A percentile compares a stretch with the other conserved stretches of the same genome.
Evolutionary conservation across 2,797 vertebrate genomes (phyloP).

Genomic region (Trematomus bernacchii): DNA sequence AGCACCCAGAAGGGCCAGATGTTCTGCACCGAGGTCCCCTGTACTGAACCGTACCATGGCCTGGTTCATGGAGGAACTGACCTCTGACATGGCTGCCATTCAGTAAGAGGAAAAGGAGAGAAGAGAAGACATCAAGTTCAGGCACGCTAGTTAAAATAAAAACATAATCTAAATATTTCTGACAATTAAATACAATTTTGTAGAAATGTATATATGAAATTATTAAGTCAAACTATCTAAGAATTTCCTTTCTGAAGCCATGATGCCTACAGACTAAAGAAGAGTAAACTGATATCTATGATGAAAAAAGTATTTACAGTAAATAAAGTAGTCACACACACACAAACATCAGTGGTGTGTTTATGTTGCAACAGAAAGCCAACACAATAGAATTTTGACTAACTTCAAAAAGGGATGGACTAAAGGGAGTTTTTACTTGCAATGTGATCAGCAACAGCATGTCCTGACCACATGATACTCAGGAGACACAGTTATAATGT

Average conservation of each 20-base stretch:
- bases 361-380: constrained; percentile 10
- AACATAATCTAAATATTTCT: neutral
- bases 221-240: neutral
- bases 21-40: constrained; percentile 82
- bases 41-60: constrained; percentile 89
- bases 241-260: neutral
- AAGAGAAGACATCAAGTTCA: constrained; percentile 14
- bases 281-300: neutral
- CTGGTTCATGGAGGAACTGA: constrained; percentile 85
- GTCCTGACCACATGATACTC: constrained; percentile 10
- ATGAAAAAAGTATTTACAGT: neutral
- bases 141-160: neutral
- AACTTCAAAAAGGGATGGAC: constrained; percentile 1
- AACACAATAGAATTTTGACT: constrained; percentile 3
- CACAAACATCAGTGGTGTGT: constrained; percentile 3
- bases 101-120: constrained; percentile 15
- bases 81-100: constrained; percentile 86
- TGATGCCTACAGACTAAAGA: neutral
- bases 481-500: constrained; percentile 2
- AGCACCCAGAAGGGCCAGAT: constrained; percentile 74
- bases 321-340: neutral
- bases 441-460: constrained; percentile 5
- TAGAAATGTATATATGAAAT: too few relatives aligned
- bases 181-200: too few relatives aligned
- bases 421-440: neutral